Conservation (phyloP, 2,113 vertebrate genomes). For the Cebidichthys violaceus region DNA sequence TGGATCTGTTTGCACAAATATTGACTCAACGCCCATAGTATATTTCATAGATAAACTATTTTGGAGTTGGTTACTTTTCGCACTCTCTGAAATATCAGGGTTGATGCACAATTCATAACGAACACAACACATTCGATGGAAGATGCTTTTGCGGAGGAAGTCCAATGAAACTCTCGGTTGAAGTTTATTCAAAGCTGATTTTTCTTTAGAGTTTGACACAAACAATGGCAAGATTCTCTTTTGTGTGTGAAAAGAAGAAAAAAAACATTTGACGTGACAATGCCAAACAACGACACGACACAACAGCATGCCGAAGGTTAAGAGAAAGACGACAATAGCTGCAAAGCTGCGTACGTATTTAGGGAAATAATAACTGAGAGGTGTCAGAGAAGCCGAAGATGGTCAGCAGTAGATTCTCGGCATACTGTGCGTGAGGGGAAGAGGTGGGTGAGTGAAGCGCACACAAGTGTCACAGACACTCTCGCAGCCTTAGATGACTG, state of each 20-base stretch:
- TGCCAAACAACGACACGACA: neutral
- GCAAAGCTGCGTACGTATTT: neutral
- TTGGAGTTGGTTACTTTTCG: conserved; percentile 12
- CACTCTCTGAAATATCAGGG: conserved; percentile 2
- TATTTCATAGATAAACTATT: conserved; percentile 39
- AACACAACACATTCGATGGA: neutral
- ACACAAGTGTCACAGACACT: conserved; percentile 62
- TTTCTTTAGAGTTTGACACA: neutral
- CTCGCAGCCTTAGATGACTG: conserved; percentile 60
- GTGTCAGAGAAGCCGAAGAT: conserved; percentile 1
- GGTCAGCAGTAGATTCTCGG: conserved; percentile 42
- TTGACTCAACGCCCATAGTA: conserved; percentile 35
- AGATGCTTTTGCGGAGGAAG: conserved; percentile 22
- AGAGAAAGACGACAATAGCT: neutral
- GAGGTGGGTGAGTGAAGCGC: conserved; percentile 59
- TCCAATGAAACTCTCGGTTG: neutral
- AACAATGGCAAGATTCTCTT: neutral
- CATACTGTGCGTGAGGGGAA: conserved; percentile 13
- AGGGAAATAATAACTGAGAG: neutral
- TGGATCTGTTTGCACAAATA: conserved; percentile 50
- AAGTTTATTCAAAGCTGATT: conserved; percentile 16
- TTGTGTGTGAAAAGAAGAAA: neutral
- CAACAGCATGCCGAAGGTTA: neutral
- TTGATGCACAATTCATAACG: conserved; percentile 1
- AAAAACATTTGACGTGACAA: conserved; percentile 1